Evolutionary conservation across 2,113 vertebrate genomes (phyloP).

Genomic region (Hydropotes inermis): DNA sequence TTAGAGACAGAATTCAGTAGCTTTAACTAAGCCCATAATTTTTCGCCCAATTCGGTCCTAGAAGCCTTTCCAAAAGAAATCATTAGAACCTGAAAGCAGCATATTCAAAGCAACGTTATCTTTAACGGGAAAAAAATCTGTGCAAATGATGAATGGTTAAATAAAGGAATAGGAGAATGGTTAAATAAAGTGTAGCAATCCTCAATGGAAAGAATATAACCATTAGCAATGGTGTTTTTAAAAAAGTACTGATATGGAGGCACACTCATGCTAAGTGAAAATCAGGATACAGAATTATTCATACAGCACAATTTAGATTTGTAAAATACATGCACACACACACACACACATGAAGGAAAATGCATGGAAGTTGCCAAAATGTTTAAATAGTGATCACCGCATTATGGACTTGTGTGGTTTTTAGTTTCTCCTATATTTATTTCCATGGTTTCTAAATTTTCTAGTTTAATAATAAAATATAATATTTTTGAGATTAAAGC

Average conservation of each 20-base stretch:
- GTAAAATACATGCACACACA: background rate
- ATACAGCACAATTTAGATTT: background rate
- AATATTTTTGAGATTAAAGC: background rate
- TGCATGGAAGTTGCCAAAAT: background rate
- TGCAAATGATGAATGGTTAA: background rate
- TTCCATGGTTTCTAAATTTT: constrained; percentile 4
- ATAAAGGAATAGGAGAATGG: background rate
- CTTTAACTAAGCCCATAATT: background rate
- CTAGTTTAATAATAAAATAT: background rate
- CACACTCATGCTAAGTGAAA: background rate
- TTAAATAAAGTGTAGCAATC: background rate
- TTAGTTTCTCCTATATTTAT: background rate
- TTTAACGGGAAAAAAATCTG: constrained; percentile 16
- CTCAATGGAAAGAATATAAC: background rate
- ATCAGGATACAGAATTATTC: background rate
- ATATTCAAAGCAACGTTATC: background rate
- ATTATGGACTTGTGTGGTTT: background rate
- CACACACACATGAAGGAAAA: background rate
- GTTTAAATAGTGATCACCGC: background rate
- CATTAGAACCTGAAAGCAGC: background rate
- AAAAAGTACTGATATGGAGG: background rate
- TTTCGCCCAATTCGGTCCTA: background rate
- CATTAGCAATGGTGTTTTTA: background rate
- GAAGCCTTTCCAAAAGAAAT: constrained; percentile 29
- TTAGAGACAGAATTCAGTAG: background rate